Conservation (phyloP, 2,113 vertebrate species). For the Colinus virginianus region DNA sequence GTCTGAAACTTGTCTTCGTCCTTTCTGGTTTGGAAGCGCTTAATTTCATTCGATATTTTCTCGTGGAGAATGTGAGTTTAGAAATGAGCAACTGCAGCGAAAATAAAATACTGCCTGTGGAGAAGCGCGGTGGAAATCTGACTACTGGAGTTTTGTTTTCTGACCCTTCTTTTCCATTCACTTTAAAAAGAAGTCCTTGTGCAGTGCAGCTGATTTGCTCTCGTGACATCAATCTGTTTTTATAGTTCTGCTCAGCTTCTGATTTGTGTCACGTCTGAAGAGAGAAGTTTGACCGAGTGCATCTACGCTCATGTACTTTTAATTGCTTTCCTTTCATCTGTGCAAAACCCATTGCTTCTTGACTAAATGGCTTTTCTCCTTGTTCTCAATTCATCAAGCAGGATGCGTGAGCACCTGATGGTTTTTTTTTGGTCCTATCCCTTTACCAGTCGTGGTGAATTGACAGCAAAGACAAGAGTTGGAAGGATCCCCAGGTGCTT, state of each 20-base stretch:
- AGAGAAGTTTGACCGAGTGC: background rate
- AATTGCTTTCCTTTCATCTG: constrained; percentile 20
- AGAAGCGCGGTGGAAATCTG: background rate
- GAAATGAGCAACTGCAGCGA: background rate
- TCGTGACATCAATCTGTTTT: background rate
- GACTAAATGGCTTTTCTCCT: background rate
- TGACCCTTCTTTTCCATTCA: background rate
- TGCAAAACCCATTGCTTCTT: constrained; percentile 3
- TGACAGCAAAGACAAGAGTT: background rate
- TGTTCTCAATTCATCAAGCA: background rate
- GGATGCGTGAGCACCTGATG: background rate
- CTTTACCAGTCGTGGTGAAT: background rate
- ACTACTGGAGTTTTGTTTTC: background rate
- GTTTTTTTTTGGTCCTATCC: background rate
- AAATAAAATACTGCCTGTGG: background rate
- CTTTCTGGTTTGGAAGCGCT: background rate
- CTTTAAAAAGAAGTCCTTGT: background rate
- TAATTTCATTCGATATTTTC: background rate
- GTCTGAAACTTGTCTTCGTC: background rate
- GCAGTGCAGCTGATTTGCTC: background rate
- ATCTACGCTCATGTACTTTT: constrained; percentile 8
- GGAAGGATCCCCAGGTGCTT: background rate
- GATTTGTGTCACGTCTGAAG: background rate
- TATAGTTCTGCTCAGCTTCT: background rate
- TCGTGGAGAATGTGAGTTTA: background rate